Evolutionary conservation across 2,113 vertebrate species (phyloP).

Genomic region (Albula glossodonta): DNA sequence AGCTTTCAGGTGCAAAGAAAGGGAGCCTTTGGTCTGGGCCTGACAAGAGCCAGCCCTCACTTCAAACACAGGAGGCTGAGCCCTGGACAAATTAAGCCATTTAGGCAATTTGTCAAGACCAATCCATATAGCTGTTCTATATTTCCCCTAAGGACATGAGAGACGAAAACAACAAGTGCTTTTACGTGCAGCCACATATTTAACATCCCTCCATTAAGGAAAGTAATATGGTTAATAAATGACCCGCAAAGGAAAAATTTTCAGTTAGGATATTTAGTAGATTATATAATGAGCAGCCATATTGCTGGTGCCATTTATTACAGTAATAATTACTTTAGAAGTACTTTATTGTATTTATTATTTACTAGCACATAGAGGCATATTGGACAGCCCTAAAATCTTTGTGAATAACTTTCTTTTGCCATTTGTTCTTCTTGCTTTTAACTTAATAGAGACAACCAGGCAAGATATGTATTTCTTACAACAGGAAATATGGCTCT

Average conservation of each 20-base stretch:
- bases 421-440: no score
- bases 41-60: constrained; percentile 51
- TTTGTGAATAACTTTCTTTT: not conserved
- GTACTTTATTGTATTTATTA: no score
- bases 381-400: not conserved
- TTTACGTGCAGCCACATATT: not conserved
- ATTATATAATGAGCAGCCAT: not conserved
- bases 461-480: not conserved
- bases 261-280: not conserved
- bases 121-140: constrained; percentile 50
- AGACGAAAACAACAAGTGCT: constrained; percentile 53
- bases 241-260: not conserved
- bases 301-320: not conserved
- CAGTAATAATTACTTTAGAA: not conserved
- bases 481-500: not conserved
- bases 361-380: no score
- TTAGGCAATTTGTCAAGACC: constrained; percentile 56
- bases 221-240: not conserved
- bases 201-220: not conserved
- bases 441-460: no score
- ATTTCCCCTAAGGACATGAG: constrained; percentile 55
- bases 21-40: constrained; percentile 43
- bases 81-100: constrained; percentile 60
- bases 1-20: constrained; percentile 68
- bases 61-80: constrained; percentile 60